Evolutionary conservation across 2,113 vertebrate species (phyloP), one percentile per base, ranked within the genome.

Genomic region (Tetraodon nigroviridis): DNA sequence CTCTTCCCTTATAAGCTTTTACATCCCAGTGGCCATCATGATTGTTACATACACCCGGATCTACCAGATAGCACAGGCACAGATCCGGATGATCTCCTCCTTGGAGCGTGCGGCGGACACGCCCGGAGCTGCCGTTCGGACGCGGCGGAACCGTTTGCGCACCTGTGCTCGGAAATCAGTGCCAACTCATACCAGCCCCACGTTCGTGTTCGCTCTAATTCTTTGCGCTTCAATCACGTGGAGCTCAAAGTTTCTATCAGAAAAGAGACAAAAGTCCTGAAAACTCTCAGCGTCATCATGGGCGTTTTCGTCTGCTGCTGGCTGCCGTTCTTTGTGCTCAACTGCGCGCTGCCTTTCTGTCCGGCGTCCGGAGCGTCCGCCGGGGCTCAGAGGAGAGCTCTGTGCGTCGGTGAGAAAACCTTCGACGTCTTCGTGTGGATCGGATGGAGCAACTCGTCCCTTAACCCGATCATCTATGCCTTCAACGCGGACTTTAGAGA

Each of bases 401-500:
- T 79, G 32, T 86, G 84, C 10, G 84, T 86, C 55, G 74, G 74
- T 11, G 76, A 84, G 14, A 83, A 78, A 44, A 86, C 84, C 2
- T 86, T 84, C 10, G 82, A 86, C 2, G 66, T 86, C 2, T 86
- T 86, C n/a, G 80, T 86, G 64, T 86, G 84, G 84, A 76, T 86
- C 62, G 84, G 84, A 14, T 86, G 84, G 84, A 86, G 82, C 67
- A 86, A 86, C 17, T 86, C 84, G 4, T 86, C 82, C 12, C 64
- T 86, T 8, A 86, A 86, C 65, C 84, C 84, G 6, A 22, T 86
- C 22, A 86, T 86, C 44, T 86, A 86, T 13, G 84, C 84, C 3
- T 81, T 86, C 14, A 86, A 86, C 71, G 73, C 82, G 17, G 84
- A 86, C 47, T 86, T 86, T 59, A 76, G 84, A 54, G 84, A 86